These are phyloP conservation scores for Porites rus DNA, from an alignment of 92 coral and sea anemone genomes.

Conservation along the genomic window DNA sequence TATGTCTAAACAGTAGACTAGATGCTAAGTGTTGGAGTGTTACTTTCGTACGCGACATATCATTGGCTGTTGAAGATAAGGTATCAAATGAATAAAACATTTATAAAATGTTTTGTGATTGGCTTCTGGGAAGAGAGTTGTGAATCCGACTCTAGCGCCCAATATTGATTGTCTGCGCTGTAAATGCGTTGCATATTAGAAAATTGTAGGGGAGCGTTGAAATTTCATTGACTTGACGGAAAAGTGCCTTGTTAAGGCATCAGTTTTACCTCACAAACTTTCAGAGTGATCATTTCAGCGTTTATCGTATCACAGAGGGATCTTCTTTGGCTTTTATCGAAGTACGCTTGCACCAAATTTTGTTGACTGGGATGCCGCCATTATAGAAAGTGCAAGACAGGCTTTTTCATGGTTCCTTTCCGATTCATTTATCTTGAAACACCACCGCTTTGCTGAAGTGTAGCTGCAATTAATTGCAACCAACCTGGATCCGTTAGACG, in stretches of 20 bases:
- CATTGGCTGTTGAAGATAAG: conserved; percentile 18
- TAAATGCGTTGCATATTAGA: conserved; percentile 38
- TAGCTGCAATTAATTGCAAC: conserved; percentile 18
- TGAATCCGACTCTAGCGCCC: conserved; percentile 34
- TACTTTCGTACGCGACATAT: conserved; percentile 1
- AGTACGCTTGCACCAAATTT: conserved; percentile 18
- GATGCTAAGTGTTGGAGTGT: too few species aligned
- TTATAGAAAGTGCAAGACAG: conserved; percentile 8
- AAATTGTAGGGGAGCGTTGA: conserved; percentile 10
- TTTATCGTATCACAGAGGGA: conserved; percentile 1
- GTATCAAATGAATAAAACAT: conserved; percentile 18
- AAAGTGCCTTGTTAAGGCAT: neutral
- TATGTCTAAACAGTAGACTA: neutral
- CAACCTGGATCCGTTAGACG: conserved; percentile 54
- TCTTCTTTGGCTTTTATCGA: conserved; percentile 5
- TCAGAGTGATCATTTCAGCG: neutral
- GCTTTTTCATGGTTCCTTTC: conserved; percentile 17
- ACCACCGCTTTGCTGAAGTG: conserved; percentile 32
- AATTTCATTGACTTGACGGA: conserved; percentile 7
- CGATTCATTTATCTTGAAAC: conserved; percentile 13
- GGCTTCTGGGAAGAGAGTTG: conserved; percentile 3
- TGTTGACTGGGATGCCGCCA: conserved; percentile 45
- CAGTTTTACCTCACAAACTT: neutral
- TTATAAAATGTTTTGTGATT: conserved; percentile 23
- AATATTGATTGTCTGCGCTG: conserved; percentile 42